Percentiles rank a stretch among this genome's conserved stretches.
Evolutionary conservation across 2,797 vertebrate species (phyloP).

Genomic region (Amphiprion clarkii): DNA sequence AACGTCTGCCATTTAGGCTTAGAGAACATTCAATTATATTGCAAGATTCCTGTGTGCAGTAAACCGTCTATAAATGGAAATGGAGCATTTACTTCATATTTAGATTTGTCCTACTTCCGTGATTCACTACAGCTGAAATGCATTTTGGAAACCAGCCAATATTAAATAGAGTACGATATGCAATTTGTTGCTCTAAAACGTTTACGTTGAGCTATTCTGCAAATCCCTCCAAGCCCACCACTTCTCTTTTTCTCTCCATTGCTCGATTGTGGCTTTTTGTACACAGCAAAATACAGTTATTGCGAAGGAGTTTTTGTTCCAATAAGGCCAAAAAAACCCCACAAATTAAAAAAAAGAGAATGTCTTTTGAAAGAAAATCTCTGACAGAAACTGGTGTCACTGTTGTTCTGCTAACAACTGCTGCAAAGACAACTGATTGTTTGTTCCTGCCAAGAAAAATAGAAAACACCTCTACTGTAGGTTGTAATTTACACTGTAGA

Average conservation of each 20-base stretch:
- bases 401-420: conserved; percentile 43
- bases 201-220: background rate
- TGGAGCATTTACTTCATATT: conserved; percentile 35
- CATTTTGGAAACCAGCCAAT: conserved; percentile 7
- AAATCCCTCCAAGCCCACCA: conserved; percentile 1
- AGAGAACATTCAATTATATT: no score
- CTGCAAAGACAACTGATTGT: conserved; percentile 60
- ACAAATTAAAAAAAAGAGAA: conserved; percentile 9
- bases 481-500: conserved; percentile 52
- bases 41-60: background rate
- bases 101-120: conserved; percentile 39
- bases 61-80: conserved; percentile 35
- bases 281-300: conserved; percentile 75
- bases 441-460: conserved; percentile 54
- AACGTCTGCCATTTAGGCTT: background rate
- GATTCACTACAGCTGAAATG: conserved; percentile 10
- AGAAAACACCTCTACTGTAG: conserved; percentile 42
- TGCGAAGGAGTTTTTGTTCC: conserved; percentile 74
- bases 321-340: conserved; percentile 68
- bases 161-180: conserved; percentile 18
- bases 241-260: conserved; percentile 23
- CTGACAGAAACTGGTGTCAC: conserved; percentile 37
- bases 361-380: conserved; percentile 10
- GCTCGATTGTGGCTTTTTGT: conserved; percentile 69
- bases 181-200: conserved; percentile 18